Percentiles rank a stretch among this genome's conserved stretches.
phyloP scores from a whole-genome alignment of 2,113 vertebrate species.

The Solea senegalensis region DNA sequence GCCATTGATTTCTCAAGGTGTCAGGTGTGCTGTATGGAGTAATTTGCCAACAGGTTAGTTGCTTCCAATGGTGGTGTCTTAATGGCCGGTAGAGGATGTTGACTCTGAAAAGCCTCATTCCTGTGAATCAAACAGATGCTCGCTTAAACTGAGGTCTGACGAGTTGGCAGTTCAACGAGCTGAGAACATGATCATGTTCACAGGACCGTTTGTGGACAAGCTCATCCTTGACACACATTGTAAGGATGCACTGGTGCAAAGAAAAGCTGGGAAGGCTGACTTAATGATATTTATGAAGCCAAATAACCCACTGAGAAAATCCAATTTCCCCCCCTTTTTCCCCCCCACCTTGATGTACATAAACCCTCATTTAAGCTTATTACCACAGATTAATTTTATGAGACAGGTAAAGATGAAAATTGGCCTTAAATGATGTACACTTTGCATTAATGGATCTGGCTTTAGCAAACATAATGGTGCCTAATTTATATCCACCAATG shows the following conservation, averaged over 20 bases:
- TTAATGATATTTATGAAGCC: constrained; percentile 6
- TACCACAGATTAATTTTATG: no score
- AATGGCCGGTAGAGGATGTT: constrained; percentile 2
- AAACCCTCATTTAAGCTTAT: no score
- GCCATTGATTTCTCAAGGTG: constrained; percentile 6
- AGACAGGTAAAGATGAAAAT: no score
- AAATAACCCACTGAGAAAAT: background rate
- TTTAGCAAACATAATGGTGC: no score
- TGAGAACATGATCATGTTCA: constrained; percentile 4
- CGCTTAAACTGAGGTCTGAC: constrained; percentile 23
- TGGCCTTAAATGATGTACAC: no score
- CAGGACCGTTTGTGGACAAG: background rate
- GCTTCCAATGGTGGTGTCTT: constrained; percentile 12
- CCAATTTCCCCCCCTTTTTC: no score
- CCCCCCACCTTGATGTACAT: no score
- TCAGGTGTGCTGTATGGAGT: background rate
- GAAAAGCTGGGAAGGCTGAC: background rate
- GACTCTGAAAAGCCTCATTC: constrained; percentile 16
- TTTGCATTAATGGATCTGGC: no score
- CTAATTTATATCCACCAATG: no score
- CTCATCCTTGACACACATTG: background rate
- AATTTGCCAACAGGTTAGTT: background rate
- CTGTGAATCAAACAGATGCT: constrained; percentile 16
- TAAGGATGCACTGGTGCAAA: background rate
- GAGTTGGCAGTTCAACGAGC: constrained; percentile 9